Base-by-base conservation (phyloP, 2,113 vertebrate genomes). In the Trematocara stigmaticum region DNA sequence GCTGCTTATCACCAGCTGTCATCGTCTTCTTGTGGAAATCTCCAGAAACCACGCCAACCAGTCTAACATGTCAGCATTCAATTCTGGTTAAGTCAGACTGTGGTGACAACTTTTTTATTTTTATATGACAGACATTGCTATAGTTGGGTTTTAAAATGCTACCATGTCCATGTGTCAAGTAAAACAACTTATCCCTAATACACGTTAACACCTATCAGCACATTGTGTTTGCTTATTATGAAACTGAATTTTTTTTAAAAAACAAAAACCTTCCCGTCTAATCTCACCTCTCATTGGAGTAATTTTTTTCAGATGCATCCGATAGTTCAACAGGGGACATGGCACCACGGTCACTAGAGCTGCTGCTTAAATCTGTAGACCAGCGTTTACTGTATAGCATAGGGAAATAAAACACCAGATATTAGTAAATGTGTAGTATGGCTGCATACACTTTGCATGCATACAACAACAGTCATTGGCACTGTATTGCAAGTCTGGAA, bases 321-420 rank as follows among this genome's bases (percentile, higher is more conserved):
- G 56, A 55, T 74, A 78, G 83, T 18, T 87, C 81, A 1, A 47
- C 89, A 3, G 93, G 82, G 26, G 93, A 94, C 12, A 3, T n/a
- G 34, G 84, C 52, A 1, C 64, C 79, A 2, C 23, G 88, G 49
- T 93, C 88, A 35, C 90, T 93, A 86, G 92, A 92, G 85, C 90
- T 87, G 84, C 81, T 87, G 87, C 93, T 94, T 23, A n/a, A 83
- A 47, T 92, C 94, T 61, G 90, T 84, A 10, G 81, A 86, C 11
- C 11, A 23, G 8, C 12, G 55, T 2, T 85, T 56, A 42, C 94
- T 95, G 90, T 40, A 42, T 84, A 83, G 64, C 6, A 76, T 13
- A 42, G 79, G 26, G 5, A 18, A 71, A n/a, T 38, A 59, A 11
- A 66, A 64, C 34, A 34, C 13, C 5, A 61, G 31, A 79, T 83